Base-by-base conservation (phyloP, 2,113 vertebrate species). In the Opisthocomus hoazin region DNA sequence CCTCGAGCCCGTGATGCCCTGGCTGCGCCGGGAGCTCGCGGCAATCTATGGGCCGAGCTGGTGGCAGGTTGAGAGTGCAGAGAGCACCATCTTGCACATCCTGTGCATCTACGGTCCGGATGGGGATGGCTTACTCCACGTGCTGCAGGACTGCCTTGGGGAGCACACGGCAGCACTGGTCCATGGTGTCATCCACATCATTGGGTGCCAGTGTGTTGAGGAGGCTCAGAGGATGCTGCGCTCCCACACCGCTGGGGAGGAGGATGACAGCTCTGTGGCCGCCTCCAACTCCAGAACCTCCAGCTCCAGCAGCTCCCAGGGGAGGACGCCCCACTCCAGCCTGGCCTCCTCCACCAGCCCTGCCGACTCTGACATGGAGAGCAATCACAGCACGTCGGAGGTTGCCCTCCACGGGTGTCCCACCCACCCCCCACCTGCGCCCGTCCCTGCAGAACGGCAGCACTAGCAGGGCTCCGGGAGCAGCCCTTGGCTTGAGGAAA, bases 351-450 rank as follows among this genome's bases (percentile, higher is more conserved):
- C 61, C 60, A 65, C 10, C 34, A 73, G 45, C 37, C 11, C 27
- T 21, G 9, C 43, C 45, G 9, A 27, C 30, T 34, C n/a, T 0
- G 0, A 20, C 5, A 6, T 19, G 26, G 30, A 74, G 10, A 10
- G 75, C 2, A 8, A 60, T 36, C 7, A 5, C 22, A 11, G 11
- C 30, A 46, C 5, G 4, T 27, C 0, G 0, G 20, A 57, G 10
- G 23, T 23, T 23, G 12, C 12, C 18, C 41, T 51, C 20, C 8
- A 3, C 2, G 3, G 32, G 6, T 5, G 4, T 83, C 16, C 16
- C 1, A 6, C 3, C 10, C 7, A 22, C 10, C 56, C n/a, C 8
- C 17, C 43, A 51, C 1, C 14, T 16, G 30, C 14, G 13, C 23
- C 32, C 0, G 0, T 13, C 12, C 14, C 11, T 29, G 30, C 3